Conservation (phyloP, 1,140 invertebrate genomes). For the Ceratoteleas bidentatus region DNA sequence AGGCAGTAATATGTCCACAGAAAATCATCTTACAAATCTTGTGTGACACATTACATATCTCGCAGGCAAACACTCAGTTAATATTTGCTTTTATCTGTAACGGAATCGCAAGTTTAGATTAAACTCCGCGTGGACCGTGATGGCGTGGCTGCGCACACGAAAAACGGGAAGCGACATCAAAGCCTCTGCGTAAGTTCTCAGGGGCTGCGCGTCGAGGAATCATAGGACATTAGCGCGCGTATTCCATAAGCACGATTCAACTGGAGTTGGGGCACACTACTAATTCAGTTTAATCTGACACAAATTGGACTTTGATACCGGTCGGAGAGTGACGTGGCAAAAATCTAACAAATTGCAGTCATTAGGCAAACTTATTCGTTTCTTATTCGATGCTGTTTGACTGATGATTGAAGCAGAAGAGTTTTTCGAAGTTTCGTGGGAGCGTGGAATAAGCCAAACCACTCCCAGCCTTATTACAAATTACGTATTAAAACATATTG, state of each 20-base stretch:
- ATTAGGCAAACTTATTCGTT: constrained; percentile 3
- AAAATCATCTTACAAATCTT: not conserved
- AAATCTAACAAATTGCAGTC: constrained; percentile 24
- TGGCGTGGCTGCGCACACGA: not conserved
- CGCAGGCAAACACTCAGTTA: not conserved
- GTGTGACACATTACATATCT: not conserved
- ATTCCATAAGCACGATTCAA: constrained; percentile 37
- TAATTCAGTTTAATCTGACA: constrained; percentile 37
- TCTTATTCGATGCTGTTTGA: constrained; percentile 3
- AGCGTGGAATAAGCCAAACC: no score
- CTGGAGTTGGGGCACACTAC: constrained; percentile 11
- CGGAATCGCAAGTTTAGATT: constrained; percentile 20
- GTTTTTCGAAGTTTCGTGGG: no score
- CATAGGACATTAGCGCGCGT: constrained; percentile 18
- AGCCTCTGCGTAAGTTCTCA: constrained; percentile 10
- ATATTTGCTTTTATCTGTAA: not conserved
- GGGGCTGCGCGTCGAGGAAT: constrained; percentile 15
- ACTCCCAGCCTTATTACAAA: no score
- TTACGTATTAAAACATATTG: no score
- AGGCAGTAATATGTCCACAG: not conserved
- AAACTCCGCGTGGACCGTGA: not conserved
- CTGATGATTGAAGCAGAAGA: not conserved
- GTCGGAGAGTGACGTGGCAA: constrained; percentile 4
- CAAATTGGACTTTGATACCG: constrained; percentile 43
- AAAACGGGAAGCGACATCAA: constrained; percentile 15